Evolutionary conservation across 2,113 vertebrate genomes (phyloP).

Genomic region (Heloderma charlesbogerti): DNA sequence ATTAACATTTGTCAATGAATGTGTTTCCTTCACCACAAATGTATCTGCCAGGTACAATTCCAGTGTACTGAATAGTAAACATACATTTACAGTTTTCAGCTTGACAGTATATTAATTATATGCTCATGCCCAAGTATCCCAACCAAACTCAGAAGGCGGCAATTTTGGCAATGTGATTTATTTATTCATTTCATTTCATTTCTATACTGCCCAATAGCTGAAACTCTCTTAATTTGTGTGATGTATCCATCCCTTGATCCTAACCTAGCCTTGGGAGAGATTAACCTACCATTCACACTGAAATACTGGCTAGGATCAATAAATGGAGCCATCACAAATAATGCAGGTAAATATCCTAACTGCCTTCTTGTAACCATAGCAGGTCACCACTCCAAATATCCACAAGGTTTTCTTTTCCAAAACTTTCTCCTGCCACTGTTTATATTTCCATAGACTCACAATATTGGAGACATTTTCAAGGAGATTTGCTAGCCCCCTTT

Average conservation of each 20-base stretch:
- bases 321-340: not conserved
- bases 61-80: too few relatives aligned
- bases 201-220: too few relatives aligned
- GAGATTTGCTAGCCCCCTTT: slow-evolving; percentile 3
- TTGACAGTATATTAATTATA: not conserved
- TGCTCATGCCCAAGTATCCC: not conserved
- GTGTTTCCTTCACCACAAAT: slow-evolving; percentile 97
- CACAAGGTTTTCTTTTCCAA: not conserved
- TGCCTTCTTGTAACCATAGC: not conserved
- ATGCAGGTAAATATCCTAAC: not conserved
- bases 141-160: not conserved
- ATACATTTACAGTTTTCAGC: too few relatives aligned
- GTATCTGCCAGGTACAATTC: slow-evolving; percentile 93
- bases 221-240: not conserved
- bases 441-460: slow-evolving; percentile 27
- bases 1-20: slow-evolving; percentile 94
- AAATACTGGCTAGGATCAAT: not conserved
- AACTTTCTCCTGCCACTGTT: slow-evolving; percentile 12
- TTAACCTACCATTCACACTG: not conserved
- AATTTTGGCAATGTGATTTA: not conserved
- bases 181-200: too few relatives aligned
- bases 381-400: slow-evolving; percentile 37
- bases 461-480: slow-evolving; percentile 41
- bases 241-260: not conserved
- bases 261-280: not conserved